A percentile compares a stretch with the other conserved stretches of the same genome.
phyloP scores from a whole-genome alignment of 2,888 invertebrate species.

The Atethmia centrago region DNA sequence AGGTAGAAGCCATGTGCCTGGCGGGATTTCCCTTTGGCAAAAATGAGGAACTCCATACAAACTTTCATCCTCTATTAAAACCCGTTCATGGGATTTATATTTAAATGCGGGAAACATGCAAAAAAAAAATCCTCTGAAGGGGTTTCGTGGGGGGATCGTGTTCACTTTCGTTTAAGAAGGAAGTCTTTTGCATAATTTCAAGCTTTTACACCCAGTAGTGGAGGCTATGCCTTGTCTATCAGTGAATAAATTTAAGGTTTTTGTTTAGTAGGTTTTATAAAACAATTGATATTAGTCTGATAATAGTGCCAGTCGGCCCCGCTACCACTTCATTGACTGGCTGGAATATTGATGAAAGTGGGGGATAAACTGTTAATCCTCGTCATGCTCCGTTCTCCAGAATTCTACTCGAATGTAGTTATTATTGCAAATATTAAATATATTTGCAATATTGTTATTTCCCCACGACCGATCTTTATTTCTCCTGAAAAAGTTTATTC shows the following conservation, averaged over 20 bases:
- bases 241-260: too few relatives aligned
- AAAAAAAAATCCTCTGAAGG: too few relatives aligned
- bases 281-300: neutral
- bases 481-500: too few relatives aligned
- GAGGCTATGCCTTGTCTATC: neutral
- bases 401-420: too few relatives aligned
- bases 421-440: too few relatives aligned
- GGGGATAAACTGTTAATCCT: too few relatives aligned
- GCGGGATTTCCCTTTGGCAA: neutral
- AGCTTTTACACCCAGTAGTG: neutral
- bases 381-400: neutral
- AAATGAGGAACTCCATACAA: neutral
- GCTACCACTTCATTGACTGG: neutral
- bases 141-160: too few relatives aligned
- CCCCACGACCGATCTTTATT: too few relatives aligned
- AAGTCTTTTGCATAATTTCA: neutral
- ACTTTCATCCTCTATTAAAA: neutral
- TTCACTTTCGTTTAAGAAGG: neutral
- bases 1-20: neutral
- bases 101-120: too few relatives aligned
- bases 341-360: neutral
- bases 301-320: neutral
- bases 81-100: too few relatives aligned
- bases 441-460: too few relatives aligned
- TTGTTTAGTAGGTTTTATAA: neutral